Evolutionary conservation across 2,888 invertebrate species (phyloP).

Genomic region (Unio delphinus): DNA sequence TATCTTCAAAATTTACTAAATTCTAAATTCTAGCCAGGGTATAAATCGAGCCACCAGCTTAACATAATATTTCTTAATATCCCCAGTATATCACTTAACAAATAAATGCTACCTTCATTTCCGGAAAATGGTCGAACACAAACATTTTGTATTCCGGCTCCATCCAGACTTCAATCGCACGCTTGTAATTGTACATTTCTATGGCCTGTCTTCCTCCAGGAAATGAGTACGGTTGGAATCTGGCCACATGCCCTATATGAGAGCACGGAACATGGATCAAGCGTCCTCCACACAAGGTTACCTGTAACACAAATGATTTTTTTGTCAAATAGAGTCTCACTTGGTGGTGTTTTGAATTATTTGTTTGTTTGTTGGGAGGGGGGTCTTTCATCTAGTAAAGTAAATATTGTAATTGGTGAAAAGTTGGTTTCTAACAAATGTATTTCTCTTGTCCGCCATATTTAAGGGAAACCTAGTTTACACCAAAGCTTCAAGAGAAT

Average conservation of each 20-base stretch:
- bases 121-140: conserved; percentile 42
- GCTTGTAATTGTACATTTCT: conserved; percentile 49
- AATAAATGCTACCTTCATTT: conserved; percentile 39
- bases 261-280: conserved; percentile 56
- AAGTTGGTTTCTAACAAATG: too few relatives aligned
- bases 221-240: conserved; percentile 53
- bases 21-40: neutral
- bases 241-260: conserved; percentile 56
- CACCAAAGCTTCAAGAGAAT: too few relatives aligned
- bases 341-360: too few relatives aligned
- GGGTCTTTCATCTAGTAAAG: too few relatives aligned
- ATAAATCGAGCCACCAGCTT: neutral
- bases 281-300: conserved; percentile 59
- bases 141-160: conserved; percentile 34
- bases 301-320: conserved; percentile 17
- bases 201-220: conserved; percentile 40
- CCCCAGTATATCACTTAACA: neutral
- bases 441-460: too few relatives aligned
- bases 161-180: conserved; percentile 49
- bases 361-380: too few relatives aligned
- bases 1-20: neutral
- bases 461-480: too few relatives aligned
- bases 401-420: too few relatives aligned
- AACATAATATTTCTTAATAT: neutral
- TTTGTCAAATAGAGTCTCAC: too few relatives aligned